A percentile compares a stretch with the other conserved stretches of the same genome.
Conservation (phyloP, 1,140 invertebrate genomes). For the Hyphantria cunea region DNA sequence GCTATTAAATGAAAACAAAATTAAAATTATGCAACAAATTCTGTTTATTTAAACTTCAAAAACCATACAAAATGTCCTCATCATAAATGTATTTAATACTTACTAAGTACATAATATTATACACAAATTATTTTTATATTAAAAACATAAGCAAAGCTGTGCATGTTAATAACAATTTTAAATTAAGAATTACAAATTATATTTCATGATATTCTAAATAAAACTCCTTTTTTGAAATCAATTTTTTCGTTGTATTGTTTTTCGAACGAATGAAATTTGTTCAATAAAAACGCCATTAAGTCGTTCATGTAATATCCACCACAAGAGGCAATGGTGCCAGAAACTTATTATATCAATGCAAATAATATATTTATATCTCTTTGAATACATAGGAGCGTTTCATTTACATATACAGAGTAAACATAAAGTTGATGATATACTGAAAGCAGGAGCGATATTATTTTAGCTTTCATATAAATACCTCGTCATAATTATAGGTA, state of each 20-base stretch:
- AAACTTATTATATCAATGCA: constrained; percentile 12
- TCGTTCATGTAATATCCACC: constrained; percentile 2
- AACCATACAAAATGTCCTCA: constrained; percentile 28
- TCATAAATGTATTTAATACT: constrained; percentile 8
- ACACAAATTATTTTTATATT: constrained; percentile 14
- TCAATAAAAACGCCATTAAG: too few relatives aligned
- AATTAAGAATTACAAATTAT: not conserved
- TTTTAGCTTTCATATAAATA: too few relatives aligned
- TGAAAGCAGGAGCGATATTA: constrained; percentile 12
- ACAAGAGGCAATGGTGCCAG: not conserved
- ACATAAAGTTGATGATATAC: constrained; percentile 4
- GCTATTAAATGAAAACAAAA: constrained; percentile 7
- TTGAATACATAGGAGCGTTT: constrained; percentile 4
- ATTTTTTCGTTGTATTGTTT: not conserved
- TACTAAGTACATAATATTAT: constrained; percentile 21
- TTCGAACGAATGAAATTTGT: not conserved
- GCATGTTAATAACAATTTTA: constrained; percentile 26
- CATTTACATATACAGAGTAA: constrained; percentile 14
- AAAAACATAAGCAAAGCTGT: constrained; percentile 26
- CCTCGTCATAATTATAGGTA: too few relatives aligned
- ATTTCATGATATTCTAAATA: too few relatives aligned
- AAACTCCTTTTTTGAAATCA: not conserved
- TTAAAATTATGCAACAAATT: constrained; percentile 29
- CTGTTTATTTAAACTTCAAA: constrained; percentile 31
- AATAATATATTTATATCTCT: constrained; percentile 1